Conservation (phyloP, 2,113 vertebrate species). For the Odontesthes bonariensis region DNA sequence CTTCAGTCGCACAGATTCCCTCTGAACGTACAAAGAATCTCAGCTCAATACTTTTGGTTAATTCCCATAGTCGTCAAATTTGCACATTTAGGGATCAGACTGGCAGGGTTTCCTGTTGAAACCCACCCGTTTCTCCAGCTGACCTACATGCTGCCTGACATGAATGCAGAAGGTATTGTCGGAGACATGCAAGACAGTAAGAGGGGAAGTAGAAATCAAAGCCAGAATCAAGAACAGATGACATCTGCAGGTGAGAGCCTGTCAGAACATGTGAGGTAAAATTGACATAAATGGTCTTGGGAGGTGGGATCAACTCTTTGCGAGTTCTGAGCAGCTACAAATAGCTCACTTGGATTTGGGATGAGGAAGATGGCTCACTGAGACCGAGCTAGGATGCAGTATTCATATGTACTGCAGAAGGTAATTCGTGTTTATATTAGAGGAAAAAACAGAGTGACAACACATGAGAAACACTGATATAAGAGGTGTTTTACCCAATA, state of each 20-base stretch:
- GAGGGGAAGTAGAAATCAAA: neutral
- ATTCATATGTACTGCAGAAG: neutral
- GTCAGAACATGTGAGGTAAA: neutral
- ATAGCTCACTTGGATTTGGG: neutral
- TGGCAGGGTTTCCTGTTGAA: neutral
- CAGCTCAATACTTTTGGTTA: neutral
- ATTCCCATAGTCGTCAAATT: neutral
- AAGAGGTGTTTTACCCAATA: conserved; percentile 85
- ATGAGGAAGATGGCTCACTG: neutral
- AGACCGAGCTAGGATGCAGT: too few relatives aligned
- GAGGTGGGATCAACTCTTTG: conserved; percentile 6
- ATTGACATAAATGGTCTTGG: neutral
- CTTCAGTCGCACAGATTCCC: neutral
- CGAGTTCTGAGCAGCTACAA: neutral
- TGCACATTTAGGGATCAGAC: neutral
- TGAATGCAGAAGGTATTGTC: too few relatives aligned
- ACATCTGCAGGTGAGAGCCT: conserved; percentile 4
- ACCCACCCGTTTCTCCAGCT: neutral
- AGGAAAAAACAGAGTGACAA: neutral
- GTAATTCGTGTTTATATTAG: neutral
- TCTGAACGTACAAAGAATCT: neutral
- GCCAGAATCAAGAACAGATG: neutral
- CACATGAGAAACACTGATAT: neutral
- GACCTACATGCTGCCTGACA: neutral
- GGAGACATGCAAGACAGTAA: neutral